Conservation (phyloP, 2,888 invertebrate species). For the Cremastinae sp. region DNA sequence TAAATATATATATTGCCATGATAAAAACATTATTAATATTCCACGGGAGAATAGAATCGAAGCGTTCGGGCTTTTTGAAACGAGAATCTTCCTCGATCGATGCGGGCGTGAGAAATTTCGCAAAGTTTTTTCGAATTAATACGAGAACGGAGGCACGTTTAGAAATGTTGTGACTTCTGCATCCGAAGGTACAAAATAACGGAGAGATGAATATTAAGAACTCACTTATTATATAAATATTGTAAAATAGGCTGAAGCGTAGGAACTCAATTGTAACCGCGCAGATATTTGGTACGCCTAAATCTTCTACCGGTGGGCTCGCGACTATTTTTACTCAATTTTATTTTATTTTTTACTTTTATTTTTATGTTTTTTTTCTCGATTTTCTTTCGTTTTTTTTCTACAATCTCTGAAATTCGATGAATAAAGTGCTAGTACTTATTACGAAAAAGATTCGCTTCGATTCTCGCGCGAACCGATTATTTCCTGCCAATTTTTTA, state of each 20-base stretch:
- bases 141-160: constrained; percentile 17
- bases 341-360: constrained; percentile 13
- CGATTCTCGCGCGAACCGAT: constrained; percentile 8
- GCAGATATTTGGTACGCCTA: constrained; percentile 30
- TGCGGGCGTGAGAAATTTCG: constrained; percentile 29
- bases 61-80: constrained; percentile 36
- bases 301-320: not conserved
- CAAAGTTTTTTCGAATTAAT: constrained; percentile 17
- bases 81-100: constrained; percentile 25
- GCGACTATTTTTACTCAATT: constrained; percentile 5
- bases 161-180: constrained; percentile 35
- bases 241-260: constrained; percentile 31
- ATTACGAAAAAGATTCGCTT: constrained; percentile 24
- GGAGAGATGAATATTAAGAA: not conserved
- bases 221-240: constrained; percentile 28
- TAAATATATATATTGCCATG: constrained; percentile 9
- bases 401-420: not conserved
- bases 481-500: constrained; percentile 37
- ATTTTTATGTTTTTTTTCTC: not conserved
- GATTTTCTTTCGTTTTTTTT: not conserved
- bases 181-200: constrained; percentile 48
- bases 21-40: constrained; percentile 1
- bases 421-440: constrained; percentile 28
- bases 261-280: constrained; percentile 40
- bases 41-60: constrained; percentile 7